Evolutionary conservation across 2,113 vertebrate genomes (phyloP).

Genomic region (Blennius ocellaris): DNA sequence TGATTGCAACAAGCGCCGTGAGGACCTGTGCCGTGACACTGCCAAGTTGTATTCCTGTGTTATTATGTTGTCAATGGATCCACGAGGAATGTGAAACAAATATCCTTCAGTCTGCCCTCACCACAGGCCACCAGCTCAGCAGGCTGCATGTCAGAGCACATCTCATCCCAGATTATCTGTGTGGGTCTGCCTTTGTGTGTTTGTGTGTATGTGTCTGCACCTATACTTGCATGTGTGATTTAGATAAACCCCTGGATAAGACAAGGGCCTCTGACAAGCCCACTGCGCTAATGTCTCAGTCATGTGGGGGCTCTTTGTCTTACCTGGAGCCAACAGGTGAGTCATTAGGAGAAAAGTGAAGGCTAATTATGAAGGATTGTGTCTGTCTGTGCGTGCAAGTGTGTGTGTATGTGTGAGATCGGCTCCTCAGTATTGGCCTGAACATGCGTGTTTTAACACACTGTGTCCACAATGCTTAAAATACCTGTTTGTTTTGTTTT

Average conservation of each 20-base stretch:
- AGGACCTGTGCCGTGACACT: slow-evolving; percentile 32
- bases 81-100: slow-evolving; percentile 72
- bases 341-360: slow-evolving; percentile 21
- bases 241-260: slow-evolving; percentile 57
- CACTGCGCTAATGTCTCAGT: slow-evolving; percentile 33
- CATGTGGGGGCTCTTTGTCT: slow-evolving; percentile 51
- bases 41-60: slow-evolving; percentile 41
- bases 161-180: slow-evolving; percentile 58
- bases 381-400: neutral
- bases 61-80: slow-evolving; percentile 72
- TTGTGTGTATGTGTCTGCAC: slow-evolving; percentile 2
- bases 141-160: slow-evolving; percentile 68
- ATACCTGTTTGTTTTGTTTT: no score
- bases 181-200: slow-evolving; percentile 13
- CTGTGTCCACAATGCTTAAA: no score
- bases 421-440: neutral
- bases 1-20: no score
- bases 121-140: slow-evolving; percentile 53
- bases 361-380: slow-evolving; percentile 28
- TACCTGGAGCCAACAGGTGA: slow-evolving; percentile 58
- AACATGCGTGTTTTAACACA: no score
- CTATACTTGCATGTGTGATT: slow-evolving; percentile 34
- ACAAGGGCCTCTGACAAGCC: slow-evolving; percentile 27
- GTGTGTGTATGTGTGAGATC: slow-evolving; percentile 20
- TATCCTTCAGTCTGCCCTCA: slow-evolving; percentile 46